Evolutionary conservation across 2,797 vertebrate genomes (phyloP).

Genomic region (Graptemys geographica): DNA sequence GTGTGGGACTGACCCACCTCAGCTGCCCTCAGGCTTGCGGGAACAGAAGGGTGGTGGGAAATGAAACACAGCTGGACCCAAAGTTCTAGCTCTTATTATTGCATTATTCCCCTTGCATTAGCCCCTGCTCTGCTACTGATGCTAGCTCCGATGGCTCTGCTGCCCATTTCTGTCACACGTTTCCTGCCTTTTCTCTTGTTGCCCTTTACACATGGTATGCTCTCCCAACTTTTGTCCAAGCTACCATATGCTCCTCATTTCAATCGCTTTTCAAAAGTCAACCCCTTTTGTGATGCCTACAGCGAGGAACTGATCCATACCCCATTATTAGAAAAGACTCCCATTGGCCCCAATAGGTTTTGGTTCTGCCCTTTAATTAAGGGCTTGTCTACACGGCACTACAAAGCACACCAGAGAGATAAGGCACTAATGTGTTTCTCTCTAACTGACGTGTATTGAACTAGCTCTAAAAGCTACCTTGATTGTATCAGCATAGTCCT

Average conservation of each 20-base stretch:
- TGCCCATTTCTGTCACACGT: background rate
- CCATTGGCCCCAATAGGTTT: too few relatives aligned
- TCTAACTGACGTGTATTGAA: too few relatives aligned
- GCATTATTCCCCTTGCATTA: background rate
- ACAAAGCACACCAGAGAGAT: too few relatives aligned
- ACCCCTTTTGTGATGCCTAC: background rate
- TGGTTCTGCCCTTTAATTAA: too few relatives aligned
- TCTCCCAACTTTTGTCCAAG: background rate
- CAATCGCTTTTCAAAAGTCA: background rate
- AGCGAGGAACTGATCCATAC: background rate
- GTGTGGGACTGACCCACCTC: background rate
- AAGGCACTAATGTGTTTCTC: too few relatives aligned
- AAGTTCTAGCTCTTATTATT: background rate
- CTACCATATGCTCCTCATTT: background rate
- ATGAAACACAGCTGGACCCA: background rate
- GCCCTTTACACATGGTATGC: background rate
- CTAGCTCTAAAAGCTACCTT: too few relatives aligned
- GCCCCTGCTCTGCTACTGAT: background rate
- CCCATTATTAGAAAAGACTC: background rate
- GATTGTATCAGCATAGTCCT: too few relatives aligned
- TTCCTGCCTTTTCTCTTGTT: background rate
- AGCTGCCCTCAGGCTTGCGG: background rate
- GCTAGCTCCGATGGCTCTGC: background rate
- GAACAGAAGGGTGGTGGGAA: conserved; percentile 11
- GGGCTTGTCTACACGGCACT: too few relatives aligned